Evolutionary conservation across 2,113 vertebrate species (phyloP), one percentile per base, ranked within the genome.

Genomic region (Nerophis lumbriciformis): DNA sequence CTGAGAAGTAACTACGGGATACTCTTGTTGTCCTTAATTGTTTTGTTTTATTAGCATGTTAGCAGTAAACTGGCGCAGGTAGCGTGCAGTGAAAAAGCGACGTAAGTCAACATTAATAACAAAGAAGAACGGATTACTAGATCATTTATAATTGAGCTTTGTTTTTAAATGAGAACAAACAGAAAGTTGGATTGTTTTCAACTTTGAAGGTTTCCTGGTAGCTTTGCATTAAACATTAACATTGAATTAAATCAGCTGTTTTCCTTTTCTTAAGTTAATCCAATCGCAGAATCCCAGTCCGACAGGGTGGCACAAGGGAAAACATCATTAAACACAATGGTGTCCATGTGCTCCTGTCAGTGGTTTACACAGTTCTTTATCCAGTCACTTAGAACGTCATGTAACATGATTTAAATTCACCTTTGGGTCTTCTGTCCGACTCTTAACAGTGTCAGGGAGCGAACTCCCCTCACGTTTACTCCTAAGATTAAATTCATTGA

Each of bases 401-500:
- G 66, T 21, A 61, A 77, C 71, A 61, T 2, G 53, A 68, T 77
- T 79, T 77, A 48, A 65, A 61, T 61, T 72, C 68, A 78, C 66
- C 14, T 65, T 38, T 59, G 67, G 70, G 57, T 79, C 73, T 80
- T 63, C 28, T 47, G 67, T 61, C 53, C 72, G 66, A 76, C 67
- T 72, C 42, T 53, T 68, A 57, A 16, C 5, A 7, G 60, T 54
- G 57, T 48, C 12, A 61, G 75, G 68, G 54, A 36, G 19, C 28
- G 6, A 14, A 59, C 58, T 61, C 65, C 71, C 69, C 59, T 76
- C 64, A 65, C 59, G 16, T 45, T 6, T 75, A 69, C 73, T 68
- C 60, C 63, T 55, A 71, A 54, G 66, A 63, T 81, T 82, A 80
- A 85, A 72, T 82, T 67, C 87, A 87, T 87, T 83, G 84, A 92